Evolutionary conservation across 1,140 invertebrate species (phyloP).

Genomic region (Armadillidium nasatum): DNA sequence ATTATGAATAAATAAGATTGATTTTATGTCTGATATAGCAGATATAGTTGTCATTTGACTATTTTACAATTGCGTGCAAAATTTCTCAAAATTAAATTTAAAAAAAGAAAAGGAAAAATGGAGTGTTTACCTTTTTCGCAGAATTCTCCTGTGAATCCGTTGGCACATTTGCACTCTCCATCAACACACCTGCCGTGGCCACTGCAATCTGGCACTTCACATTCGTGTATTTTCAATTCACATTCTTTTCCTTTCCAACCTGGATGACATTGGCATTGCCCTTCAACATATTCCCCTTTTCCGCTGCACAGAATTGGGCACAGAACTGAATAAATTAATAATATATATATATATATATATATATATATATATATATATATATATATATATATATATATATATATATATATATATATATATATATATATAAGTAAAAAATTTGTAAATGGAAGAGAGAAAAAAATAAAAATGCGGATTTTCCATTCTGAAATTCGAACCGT

Average conservation of each 20-base stretch:
- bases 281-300: constrained; percentile 91
- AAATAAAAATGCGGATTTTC: too few relatives aligned
- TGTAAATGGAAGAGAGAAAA: too few relatives aligned
- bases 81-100: too few relatives aligned
- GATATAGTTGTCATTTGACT: too few relatives aligned
- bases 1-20: too few relatives aligned
- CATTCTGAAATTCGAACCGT: too few relatives aligned
- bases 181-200: constrained; percentile 91
- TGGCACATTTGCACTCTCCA: constrained; percentile 86
- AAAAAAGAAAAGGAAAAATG: too few relatives aligned
- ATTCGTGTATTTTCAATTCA: constrained; percentile 70
- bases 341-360: not conserved
- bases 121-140: constrained; percentile 73
- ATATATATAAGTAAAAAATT: too few relatives aligned
- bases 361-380: not conserved
- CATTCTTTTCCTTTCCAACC: constrained; percentile 96
- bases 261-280: constrained; percentile 91
- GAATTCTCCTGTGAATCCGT: constrained; percentile 87
- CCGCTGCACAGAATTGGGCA: constrained; percentile 94
- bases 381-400: constrained; percentile 12
- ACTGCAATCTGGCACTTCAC: constrained; percentile 78
- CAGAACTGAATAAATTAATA: constrained; percentile 58
- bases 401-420: not conserved
- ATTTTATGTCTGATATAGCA: too few relatives aligned
- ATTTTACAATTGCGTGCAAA: too few relatives aligned